Evolutionary conservation across 2,113 vertebrate genomes (phyloP), one percentile per base, ranked within the genome.

Genomic region (Chelonoidis abingdonii): DNA sequence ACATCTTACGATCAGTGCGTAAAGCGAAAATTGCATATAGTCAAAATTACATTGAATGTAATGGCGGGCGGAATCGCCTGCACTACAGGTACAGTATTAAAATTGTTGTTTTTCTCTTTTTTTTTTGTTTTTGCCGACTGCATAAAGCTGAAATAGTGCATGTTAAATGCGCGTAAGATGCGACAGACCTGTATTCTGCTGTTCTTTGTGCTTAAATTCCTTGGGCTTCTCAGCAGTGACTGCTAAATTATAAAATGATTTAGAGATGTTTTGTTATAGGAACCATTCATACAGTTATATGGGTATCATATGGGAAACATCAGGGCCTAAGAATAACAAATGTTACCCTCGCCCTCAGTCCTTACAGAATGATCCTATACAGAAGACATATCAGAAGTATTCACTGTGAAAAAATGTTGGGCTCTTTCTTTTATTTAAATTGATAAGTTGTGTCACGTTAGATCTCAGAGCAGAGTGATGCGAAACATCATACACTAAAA

Each of bases 191-290:
- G 47, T 49, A 35, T 87, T 76, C 54, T 0, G 1, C 79, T 82
- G 29, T 22, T 95, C 90, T 81, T 88, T 41, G 69, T 83, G 54
- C 92, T 93, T 76, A 80, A 88, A 76, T 87, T 83, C 52, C 83
- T 25, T 53, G 50, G 89, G 86, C 62, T 95, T 78, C 90, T 50
- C 35, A 81, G 76, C 50, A 1, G 7, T 5, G 82, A 82, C 85
- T 84, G 84, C 76, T 86, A 87, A 95, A 91, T 92, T 78, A 93
- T 89, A 75, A 93, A 91, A 80, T 52, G 65, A 88, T 75, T 96
- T 83, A 65, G 49, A 90, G 84, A 89, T 56, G 52, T 50, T 57
- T 92, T 29, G 80, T 88, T 69, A 72, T 8, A 88, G 21, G 59
- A 25, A 53, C 52, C 88, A 47, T 44, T 11, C 1, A 22, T 13